Conservation (phyloP, 2,113 vertebrate genomes). For the Sebastes fasciatus region DNA sequence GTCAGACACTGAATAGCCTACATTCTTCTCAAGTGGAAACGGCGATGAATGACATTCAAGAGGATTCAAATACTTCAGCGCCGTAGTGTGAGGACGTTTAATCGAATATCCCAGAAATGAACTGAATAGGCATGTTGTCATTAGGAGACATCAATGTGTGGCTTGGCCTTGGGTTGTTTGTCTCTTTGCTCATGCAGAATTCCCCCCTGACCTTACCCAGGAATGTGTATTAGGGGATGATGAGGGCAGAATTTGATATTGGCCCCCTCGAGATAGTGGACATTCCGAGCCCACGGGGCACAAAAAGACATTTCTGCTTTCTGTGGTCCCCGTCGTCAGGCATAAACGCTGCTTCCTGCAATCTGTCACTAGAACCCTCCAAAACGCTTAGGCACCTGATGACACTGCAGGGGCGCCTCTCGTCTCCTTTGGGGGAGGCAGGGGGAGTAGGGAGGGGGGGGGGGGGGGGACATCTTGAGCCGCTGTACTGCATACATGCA, state of each 20-base stretch:
- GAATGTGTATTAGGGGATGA: slow-evolving; percentile 83
- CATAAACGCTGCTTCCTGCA: slow-evolving; percentile 86
- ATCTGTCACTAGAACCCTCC: slow-evolving; percentile 87
- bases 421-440: slow-evolving; percentile 58
- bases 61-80: neutral
- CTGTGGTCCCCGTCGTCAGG: slow-evolving; percentile 80
- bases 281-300: slow-evolving; percentile 84
- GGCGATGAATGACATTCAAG: slow-evolving; percentile 1
- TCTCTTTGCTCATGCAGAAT: slow-evolving; percentile 69
- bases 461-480: slow-evolving; percentile 20
- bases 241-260: slow-evolving; percentile 88
- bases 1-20: slow-evolving; percentile 45
- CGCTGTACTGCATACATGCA: slow-evolving; percentile 5
- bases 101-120: neutral
- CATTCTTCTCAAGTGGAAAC: slow-evolving; percentile 34
- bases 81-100: neutral
- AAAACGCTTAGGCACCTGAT: slow-evolving; percentile 83
- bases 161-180: slow-evolving; percentile 54
- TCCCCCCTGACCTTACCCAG: slow-evolving; percentile 82
- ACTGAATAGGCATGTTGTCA: neutral
- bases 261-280: slow-evolving; percentile 84
- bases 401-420: slow-evolving; percentile 82
- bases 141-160: slow-evolving; percentile 24
- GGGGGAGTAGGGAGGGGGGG: neutral
- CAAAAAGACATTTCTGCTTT: slow-evolving; percentile 88